Evolutionary conservation across 2,888 invertebrate species (phyloP), one percentile per base, ranked within the genome.

Genomic region (Mellilla xanthometata): DNA sequence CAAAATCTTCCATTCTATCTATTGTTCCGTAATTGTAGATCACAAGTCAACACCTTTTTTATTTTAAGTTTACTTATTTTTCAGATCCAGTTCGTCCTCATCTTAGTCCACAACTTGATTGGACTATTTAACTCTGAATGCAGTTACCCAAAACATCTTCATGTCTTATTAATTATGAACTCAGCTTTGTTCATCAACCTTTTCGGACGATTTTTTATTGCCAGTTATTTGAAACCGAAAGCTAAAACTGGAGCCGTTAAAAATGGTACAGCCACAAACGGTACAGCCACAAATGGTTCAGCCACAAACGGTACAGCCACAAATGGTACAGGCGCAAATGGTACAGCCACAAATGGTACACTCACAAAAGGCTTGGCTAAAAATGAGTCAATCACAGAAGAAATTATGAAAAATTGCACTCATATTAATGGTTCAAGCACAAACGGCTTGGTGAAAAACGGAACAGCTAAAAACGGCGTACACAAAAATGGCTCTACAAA

Each of bases 41-140:
- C n/a, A n/a, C n/a, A n/a, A n/a, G n/a, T n/a, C n/a, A n/a, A n/a
- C n/a, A n/a, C n/a, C n/a, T n/a, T n/a, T n/a, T n/a, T n/a, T n/a
- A n/a, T n/a, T n/a, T n/a, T n/a, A n/a, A n/a, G n/a, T n/a, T n/a
- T n/a, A n/a, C n/a, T n/a, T n/a, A n/a, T 9, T 13, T 3, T 26
- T 26, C 47, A 48, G 47, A 29, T 10, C 12, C 47, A 48, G 26
- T 48, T 48, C 13, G 19, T 42, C 3, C 10, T 48, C 7, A 7
- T 48, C 4, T 8, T 42, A 2, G 8, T 41, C n/a, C 47, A 48
- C 29, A 41, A 15, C 11, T 2, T 19, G n/a, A 48, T 36, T 12
- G n/a, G 27, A 2, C 3, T 48, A 15, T 38, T 48, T 24, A 48
- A 3, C 12, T 5, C 15, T 3, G 38, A 36, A 8, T 48, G 47